phyloP scores from a whole-genome alignment of 2,888 invertebrate genomes.

The Acrobasis consociella region DNA sequence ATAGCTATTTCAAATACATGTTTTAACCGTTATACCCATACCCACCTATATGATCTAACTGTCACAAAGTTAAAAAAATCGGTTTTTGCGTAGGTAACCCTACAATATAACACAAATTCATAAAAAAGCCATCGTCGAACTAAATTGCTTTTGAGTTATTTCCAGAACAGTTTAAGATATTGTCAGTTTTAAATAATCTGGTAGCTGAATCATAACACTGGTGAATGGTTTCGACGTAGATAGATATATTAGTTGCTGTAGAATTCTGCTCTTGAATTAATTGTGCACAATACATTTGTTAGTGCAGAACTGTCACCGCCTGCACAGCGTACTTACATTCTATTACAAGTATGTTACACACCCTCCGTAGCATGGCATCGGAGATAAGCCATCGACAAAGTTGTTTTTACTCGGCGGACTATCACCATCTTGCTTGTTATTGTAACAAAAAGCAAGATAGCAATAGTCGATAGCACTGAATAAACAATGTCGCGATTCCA shows the following conservation, averaged over 20 bases:
- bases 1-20: not conserved
- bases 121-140: not conserved
- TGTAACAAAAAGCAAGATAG: too few species aligned
- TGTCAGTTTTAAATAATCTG: slow-evolving; percentile 16
- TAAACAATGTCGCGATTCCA: too few species aligned
- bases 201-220: slow-evolving; percentile 24
- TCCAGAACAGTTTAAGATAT: slow-evolving; percentile 5
- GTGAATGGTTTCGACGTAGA: slow-evolving; percentile 31
- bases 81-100: not conserved
- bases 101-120: not conserved
- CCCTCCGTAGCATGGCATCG: slow-evolving; percentile 28
- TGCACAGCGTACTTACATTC: slow-evolving; percentile 29
- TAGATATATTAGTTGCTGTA: slow-evolving; percentile 26
- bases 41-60: too few species aligned
- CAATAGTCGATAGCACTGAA: too few species aligned
- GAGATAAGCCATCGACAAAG: too few species aligned
- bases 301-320: slow-evolving; percentile 28
- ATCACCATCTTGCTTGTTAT: too few species aligned
- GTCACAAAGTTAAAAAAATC: too few species aligned
- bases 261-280: slow-evolving; percentile 27
- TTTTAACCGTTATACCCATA: too few species aligned
- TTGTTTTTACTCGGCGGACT: too few species aligned
- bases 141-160: not conserved
- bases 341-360: slow-evolving; percentile 33
- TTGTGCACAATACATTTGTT: slow-evolving; percentile 28